Evolutionary conservation across 2,797 vertebrate genomes (phyloP).

Genomic region (Pipistrellus pipistrellus): DNA sequence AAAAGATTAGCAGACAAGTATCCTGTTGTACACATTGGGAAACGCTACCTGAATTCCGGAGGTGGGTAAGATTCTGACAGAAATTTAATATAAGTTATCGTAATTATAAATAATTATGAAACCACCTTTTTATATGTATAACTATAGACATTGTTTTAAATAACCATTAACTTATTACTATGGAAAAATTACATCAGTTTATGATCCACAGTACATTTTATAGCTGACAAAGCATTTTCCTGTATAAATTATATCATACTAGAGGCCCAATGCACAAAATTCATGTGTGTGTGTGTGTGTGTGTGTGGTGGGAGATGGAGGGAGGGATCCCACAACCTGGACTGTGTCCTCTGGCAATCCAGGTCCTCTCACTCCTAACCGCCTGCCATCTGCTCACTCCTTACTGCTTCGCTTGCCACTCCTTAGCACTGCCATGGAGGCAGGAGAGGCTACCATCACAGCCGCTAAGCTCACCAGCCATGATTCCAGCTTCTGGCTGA

Average conservation of each 20-base stretch:
- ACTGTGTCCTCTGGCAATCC: too few relatives aligned
- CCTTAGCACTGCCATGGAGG: too few relatives aligned
- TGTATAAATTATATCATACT: not conserved
- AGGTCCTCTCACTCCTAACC: too few relatives aligned
- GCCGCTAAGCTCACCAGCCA: too few relatives aligned
- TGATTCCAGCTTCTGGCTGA: too few relatives aligned
- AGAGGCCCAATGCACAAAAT: too few relatives aligned
- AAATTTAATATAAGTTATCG: not conserved
- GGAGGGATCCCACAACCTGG: too few relatives aligned
- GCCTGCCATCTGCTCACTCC: too few relatives aligned
- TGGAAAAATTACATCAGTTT: not conserved
- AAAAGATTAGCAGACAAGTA: conserved; percentile 95
- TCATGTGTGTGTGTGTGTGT: too few relatives aligned
- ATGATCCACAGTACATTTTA: not conserved
- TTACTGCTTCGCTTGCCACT: too few relatives aligned
- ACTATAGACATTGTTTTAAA: not conserved
- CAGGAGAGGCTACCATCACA: too few relatives aligned
- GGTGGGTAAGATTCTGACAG: conserved; percentile 88
- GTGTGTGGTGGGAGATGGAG: too few relatives aligned
- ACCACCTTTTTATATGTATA: not conserved
- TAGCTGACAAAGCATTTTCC: not conserved
- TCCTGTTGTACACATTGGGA: conserved; percentile 94
- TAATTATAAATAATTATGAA: not conserved
- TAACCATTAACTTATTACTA: not conserved
- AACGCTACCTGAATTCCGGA: conserved; percentile 98